phyloP scores from a whole-genome alignment of 2,888 invertebrate genomes.

The Chymomyza caudatula region DNA sequence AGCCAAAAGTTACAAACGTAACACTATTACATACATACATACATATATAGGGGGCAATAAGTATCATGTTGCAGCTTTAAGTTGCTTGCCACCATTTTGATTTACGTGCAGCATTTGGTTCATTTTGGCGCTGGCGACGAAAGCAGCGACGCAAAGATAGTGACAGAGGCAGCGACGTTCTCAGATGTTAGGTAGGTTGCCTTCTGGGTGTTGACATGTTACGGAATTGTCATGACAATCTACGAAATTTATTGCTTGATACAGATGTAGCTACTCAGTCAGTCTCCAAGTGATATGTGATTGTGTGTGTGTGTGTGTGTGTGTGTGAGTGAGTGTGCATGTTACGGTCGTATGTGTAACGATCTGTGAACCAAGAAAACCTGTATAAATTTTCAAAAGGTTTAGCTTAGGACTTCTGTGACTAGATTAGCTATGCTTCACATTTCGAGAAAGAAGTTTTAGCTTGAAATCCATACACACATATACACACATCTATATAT shows the following conservation, averaged over 20 bases:
- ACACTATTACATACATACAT: slow-evolving; percentile 2
- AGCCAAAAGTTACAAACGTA: not conserved
- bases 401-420: no score
- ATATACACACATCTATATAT: no score
- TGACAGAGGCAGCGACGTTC: not conserved
- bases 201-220: slow-evolving; percentile 44
- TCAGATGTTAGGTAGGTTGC: not conserved
- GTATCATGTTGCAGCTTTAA: not conserved
- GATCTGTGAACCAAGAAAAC: no score
- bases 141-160: not conserved
- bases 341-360: no score
- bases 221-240: slow-evolving; percentile 62
- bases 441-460: no score
- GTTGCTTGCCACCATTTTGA: not conserved
- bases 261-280: not conserved
- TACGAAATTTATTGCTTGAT: slow-evolving; percentile 54
- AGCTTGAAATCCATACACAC: no score
- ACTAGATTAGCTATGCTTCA: no score
- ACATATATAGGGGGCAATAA: not conserved
- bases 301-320: not conserved
- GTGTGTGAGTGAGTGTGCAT: no score
- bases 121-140: not conserved
- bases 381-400: no score
- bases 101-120: not conserved
- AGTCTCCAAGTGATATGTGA: no score